phyloP scores from a whole-genome alignment of 2,888 invertebrate genomes.

The Tribolium freemani region DNA sequence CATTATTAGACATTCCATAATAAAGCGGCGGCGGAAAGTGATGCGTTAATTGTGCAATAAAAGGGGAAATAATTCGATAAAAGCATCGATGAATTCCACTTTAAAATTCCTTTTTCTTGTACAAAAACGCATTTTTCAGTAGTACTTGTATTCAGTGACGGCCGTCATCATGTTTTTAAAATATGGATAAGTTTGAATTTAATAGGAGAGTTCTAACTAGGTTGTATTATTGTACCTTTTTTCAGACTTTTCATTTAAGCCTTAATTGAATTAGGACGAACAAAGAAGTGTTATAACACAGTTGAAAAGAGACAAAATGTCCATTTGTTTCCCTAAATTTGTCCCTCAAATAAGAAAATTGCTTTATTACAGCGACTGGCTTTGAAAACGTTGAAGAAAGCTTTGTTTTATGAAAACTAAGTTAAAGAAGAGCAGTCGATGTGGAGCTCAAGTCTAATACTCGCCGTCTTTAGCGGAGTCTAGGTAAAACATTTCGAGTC shows the following conservation, averaged over 20 bases:
- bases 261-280: conserved; percentile 26
- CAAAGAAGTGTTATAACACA: conserved; percentile 34
- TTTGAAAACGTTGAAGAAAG: conserved; percentile 37
- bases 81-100: background rate
- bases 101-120: background rate
- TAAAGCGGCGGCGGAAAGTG: conserved; percentile 9
- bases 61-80: conserved; percentile 22
- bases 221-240: background rate
- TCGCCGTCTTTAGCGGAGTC: conserved; percentile 11
- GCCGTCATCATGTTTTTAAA: background rate
- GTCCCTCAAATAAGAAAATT: conserved; percentile 41
- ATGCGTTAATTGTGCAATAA: conserved; percentile 35
- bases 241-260: conserved; percentile 20
- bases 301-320: conserved; percentile 42
- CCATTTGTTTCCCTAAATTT: conserved; percentile 42
- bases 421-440: conserved; percentile 43
- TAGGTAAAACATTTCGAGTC: conserved; percentile 20
- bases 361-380: conserved; percentile 39
- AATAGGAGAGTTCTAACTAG: background rate
- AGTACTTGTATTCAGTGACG: background rate
- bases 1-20: conserved; percentile 40
- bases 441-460: conserved; percentile 39
- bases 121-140: background rate
- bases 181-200: background rate
- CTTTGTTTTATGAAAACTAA: conserved; percentile 43